A percentile compares a stretch with the other conserved stretches of the same genome.
These are phyloP conservation scores for Brachionus plicatilis DNA, from an alignment of 1,140 invertebrate genomes.

Conservation along the genomic window DNA sequence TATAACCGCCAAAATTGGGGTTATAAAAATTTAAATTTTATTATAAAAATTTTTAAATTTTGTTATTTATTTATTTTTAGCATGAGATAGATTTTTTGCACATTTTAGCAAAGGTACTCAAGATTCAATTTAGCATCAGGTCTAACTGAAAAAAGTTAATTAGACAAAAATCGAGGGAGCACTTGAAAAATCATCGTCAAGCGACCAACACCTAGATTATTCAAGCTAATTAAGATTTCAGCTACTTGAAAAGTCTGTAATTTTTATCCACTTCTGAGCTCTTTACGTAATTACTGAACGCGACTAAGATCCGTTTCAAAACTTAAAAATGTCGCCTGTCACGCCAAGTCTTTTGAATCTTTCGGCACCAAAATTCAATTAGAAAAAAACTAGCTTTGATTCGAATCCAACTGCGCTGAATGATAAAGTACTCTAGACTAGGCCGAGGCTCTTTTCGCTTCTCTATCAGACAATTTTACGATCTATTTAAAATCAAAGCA, in stretches of 20 bases:
- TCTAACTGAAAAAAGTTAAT: conserved; percentile 1
- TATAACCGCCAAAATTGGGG: no score
- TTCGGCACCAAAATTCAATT: background rate
- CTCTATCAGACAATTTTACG: background rate
- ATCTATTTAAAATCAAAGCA: background rate
- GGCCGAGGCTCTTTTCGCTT: background rate
- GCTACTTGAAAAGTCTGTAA: background rate
- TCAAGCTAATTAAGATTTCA: conserved; percentile 27
- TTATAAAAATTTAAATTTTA: background rate
- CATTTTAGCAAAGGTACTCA: background rate
- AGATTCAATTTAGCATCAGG: background rate
- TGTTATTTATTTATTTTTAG: no score
- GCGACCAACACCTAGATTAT: background rate
- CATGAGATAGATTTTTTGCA: background rate
- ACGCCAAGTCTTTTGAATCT: background rate
- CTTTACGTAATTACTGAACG: background rate
- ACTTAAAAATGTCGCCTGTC: conserved; percentile 22
- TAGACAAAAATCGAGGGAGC: background rate
- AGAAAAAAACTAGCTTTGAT: background rate
- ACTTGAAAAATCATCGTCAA: background rate
- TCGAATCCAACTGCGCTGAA: background rate
- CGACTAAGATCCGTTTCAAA: background rate
- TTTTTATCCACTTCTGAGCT: conserved; percentile 12
- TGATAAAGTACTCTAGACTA: background rate
- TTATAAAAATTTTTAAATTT: no score